phyloP scores from a whole-genome alignment of 2,113 vertebrate genomes.

The Melanostigma gelatinosum region DNA sequence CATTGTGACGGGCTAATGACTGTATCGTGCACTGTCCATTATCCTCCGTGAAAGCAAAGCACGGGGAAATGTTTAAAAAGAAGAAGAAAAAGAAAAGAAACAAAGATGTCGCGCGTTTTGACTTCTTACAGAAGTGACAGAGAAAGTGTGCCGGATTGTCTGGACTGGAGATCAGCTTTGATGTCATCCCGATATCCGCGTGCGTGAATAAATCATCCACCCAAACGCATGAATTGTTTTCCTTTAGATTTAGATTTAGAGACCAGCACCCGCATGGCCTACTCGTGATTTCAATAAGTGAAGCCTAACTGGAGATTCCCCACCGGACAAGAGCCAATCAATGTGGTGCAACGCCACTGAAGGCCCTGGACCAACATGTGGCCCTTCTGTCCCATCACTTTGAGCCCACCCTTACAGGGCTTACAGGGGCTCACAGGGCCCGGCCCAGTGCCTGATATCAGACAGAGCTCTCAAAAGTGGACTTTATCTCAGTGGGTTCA shows the following conservation, averaged over 20 bases:
- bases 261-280: too few species aligned
- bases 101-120: conserved; percentile 36
- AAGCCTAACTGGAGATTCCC: not conserved
- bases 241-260: not conserved
- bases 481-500: too few species aligned
- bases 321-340: too few species aligned
- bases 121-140: conserved; percentile 13
- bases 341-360: conserved; percentile 40
- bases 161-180: not conserved
- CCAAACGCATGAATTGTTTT: not conserved
- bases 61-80: conserved; percentile 23
- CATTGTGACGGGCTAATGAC: conserved; percentile 70
- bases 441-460: too few species aligned
- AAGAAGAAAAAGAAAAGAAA: not conserved
- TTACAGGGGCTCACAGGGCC: too few species aligned
- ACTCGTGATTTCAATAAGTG: conserved; percentile 10
- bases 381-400: not conserved
- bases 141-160: conserved; percentile 13
- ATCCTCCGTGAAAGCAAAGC: conserved; percentile 40
- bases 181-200: not conserved
- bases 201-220: too few species aligned
- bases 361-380: conserved; percentile 32
- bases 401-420: too few species aligned
- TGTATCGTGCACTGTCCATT: conserved; percentile 65
- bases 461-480: too few species aligned